These are phyloP conservation scores for Acanthaster planci DNA, from an alignment of 35 echinoderm and acorn worm genomes.

Conservation along the genomic window DNA sequence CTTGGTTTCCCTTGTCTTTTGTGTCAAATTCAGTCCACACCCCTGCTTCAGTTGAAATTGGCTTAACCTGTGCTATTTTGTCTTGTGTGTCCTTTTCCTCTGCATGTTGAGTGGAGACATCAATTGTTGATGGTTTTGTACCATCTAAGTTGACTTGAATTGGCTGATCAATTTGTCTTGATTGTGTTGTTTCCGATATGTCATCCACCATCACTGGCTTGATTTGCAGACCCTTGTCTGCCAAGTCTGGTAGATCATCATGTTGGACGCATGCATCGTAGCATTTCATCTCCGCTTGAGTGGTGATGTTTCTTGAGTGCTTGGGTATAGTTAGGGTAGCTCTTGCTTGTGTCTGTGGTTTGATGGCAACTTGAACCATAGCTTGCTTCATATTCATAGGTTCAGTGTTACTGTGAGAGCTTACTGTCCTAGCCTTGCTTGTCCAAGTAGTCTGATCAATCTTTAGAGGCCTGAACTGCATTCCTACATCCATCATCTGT, in stretches of 20 bases:
- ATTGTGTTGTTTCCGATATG: not conserved
- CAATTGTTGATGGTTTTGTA: not conserved
- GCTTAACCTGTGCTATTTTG: not conserved
- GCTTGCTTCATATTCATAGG: not conserved
- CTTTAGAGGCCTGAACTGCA: not conserved
- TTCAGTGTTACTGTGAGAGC: not conserved
- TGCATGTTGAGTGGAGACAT: not conserved
- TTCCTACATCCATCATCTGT: not conserved
- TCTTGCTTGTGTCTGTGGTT: not conserved
- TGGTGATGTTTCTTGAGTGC: not conserved
- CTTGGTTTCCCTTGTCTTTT: not conserved
- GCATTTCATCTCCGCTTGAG: not conserved
- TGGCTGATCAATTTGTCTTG: not conserved
- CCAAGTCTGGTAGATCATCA: not conserved
- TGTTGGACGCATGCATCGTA: slow-evolving; percentile 26
- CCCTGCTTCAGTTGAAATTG: not conserved
- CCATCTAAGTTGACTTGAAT: not conserved
- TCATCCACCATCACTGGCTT: slow-evolving; percentile 38
- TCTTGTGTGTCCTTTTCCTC: not conserved
- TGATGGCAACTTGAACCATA: not conserved
- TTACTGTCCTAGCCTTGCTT: not conserved
- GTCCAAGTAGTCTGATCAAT: not conserved
- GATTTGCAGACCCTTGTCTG: slow-evolving; percentile 24
- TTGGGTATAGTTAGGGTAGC: not conserved
- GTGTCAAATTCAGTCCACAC: not conserved